Evolutionary conservation across 35 echinoderm and acorn worm species (phyloP), one percentile per base, ranked within the genome.

Genomic region (Ophiothrix spiculata): DNA sequence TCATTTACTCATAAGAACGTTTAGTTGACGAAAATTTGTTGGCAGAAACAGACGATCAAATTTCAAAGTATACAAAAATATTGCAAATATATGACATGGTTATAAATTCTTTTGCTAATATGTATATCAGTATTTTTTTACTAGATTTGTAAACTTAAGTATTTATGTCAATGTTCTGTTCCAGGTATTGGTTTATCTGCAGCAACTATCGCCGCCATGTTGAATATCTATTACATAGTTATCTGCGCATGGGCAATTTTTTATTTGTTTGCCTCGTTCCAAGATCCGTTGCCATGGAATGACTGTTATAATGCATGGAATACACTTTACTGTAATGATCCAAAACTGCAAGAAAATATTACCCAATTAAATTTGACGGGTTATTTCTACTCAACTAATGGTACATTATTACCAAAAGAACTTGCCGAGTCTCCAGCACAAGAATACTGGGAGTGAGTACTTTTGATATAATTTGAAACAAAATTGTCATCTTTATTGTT

Each of bases 361-460:
- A 56, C 49, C 10, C 39, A 41, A 39, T 54, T 40, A 29, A 37
- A 39, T 1, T 56, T 39, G 32, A 78, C 38, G n/a, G 80, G 79
- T 21, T 88, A 38, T 39, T 93, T 93, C 39, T 41, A 77, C 33
- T 41, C 87, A 0, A 56, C 39, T 0, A 97, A 97, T 37, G 91
- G 88, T 19, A 74, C 87, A 25, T 45, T 75, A 11, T 17, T 90
- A 23, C 79, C 75, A 1, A 91, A 89, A 17, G 31, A 32, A n/a
- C 19, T 87, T 2, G 94, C 83, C 25, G 78, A 97, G 75, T 90
- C 91, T 17, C 87, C 94, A 0, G 94, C 94, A 25, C 83, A 97
- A 56, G 90, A 97, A 40, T 97, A 88, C 36, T 97, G 94, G 94
- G 91, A 97, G 94, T 97, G 84, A 87, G 94, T 90, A 83, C 33